Conservation (phyloP, 2,797 vertebrate species). For the Sciurus carolinensis region DNA sequence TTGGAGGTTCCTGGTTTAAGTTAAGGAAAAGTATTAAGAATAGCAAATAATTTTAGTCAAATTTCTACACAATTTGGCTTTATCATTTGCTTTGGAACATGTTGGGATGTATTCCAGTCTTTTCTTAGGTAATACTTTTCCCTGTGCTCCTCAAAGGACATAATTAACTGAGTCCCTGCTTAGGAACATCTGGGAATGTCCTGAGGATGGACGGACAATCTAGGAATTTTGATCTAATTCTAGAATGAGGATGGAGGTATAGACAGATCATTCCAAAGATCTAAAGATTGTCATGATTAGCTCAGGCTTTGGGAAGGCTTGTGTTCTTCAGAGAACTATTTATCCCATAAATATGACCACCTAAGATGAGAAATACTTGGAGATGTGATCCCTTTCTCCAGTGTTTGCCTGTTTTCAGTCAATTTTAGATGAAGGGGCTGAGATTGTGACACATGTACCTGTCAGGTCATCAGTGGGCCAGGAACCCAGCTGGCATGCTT, state of each 20-base stretch:
- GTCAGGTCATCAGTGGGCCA: conserved; percentile 97
- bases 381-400: not conserved
- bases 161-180: not conserved
- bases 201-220: not conserved
- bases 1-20: not conserved
- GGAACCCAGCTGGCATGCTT: conserved; percentile 96
- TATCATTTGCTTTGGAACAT: not conserved
- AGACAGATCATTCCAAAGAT: not conserved
- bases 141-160: not conserved
- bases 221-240: not conserved
- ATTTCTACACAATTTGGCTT: not conserved
- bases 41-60: conserved; percentile 26
- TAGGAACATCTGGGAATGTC: not conserved
- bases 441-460: conserved; percentile 89
- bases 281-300: not conserved
- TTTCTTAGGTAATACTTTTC: not conserved
- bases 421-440: not conserved
- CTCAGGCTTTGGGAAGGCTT: not conserved
- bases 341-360: not conserved
- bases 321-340: not conserved
- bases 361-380: not conserved
- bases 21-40: not conserved
- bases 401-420: not conserved
- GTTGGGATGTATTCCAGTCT: not conserved
- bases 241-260: not conserved